Percentiles rank a stretch among this genome's conserved stretches.
These are phyloP conservation scores for Apodemia hepburni DNA, from an alignment of 2,888 invertebrate species.

Conservation along the genomic window DNA sequence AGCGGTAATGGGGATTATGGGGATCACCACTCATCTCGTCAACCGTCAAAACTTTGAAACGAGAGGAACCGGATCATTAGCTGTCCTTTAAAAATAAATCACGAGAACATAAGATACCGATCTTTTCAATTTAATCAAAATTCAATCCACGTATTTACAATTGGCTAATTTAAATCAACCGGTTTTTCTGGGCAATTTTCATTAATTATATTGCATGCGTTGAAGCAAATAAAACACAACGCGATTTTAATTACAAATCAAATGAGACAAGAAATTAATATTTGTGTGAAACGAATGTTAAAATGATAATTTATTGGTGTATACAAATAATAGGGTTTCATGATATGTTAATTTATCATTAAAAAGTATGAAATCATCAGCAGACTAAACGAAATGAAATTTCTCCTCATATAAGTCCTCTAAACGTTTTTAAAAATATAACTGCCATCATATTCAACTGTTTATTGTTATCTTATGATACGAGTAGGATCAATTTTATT, in stretches of 20 bases:
- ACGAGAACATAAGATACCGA: neutral
- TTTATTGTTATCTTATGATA: too few relatives aligned
- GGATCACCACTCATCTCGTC: too few relatives aligned
- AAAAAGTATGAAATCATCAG: neutral
- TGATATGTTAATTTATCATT: constrained; percentile 2
- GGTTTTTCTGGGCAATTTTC: constrained; percentile 3
- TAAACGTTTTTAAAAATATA: too few relatives aligned
- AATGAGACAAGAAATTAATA: constrained; percentile 15
- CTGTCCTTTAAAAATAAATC: neutral
- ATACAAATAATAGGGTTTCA: neutral
- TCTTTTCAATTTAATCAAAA: neutral
- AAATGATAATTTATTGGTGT: neutral
- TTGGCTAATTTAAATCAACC: constrained; percentile 4
- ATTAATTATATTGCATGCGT: constrained; percentile 5
- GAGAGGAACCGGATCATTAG: too few relatives aligned
- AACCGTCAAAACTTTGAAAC: too few relatives aligned
- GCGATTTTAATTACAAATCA: constrained; percentile 10
- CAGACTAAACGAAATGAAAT: too few relatives aligned
- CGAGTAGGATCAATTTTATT: too few relatives aligned
- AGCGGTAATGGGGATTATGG: too few relatives aligned
- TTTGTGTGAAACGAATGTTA: constrained; percentile 4
- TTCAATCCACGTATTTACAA: neutral
- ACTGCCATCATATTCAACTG: too few relatives aligned
- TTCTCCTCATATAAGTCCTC: too few relatives aligned
- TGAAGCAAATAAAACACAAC: constrained; percentile 8